Evolutionary conservation across 2,888 invertebrate species (phyloP).

Genomic region (Drosophila falleni): DNA sequence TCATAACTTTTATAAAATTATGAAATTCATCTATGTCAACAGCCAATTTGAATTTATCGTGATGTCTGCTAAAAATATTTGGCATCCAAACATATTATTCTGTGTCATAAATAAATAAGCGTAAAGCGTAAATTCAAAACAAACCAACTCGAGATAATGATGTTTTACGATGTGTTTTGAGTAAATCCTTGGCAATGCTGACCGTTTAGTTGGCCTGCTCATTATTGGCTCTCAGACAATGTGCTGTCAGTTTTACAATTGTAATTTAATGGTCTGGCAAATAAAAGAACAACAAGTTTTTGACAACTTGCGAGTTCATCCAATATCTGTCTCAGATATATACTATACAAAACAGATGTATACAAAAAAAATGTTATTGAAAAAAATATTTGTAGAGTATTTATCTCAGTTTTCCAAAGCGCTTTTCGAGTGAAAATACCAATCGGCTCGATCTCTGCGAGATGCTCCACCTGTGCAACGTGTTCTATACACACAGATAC

Average conservation of each 20-base stretch:
- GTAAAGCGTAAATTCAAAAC: conserved; percentile 46
- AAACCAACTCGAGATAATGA: conserved; percentile 21
- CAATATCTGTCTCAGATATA: conserved; percentile 13
- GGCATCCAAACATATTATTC: conserved; percentile 55
- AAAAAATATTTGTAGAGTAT: conserved; percentile 21
- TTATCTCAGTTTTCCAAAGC: conserved; percentile 69
- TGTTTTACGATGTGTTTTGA: conserved; percentile 28
- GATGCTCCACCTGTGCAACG: conserved; percentile 65
- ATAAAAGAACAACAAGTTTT: conserved; percentile 28
- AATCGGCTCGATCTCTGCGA: conserved; percentile 38
- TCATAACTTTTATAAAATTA: conserved; percentile 31
- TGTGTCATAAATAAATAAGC: conserved; percentile 46
- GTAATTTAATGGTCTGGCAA: conserved; percentile 69
- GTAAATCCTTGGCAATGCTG: conserved; percentile 77
- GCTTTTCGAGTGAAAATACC: conserved; percentile 54
- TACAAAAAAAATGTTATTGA: not conserved
- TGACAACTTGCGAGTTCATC: conserved; percentile 42
- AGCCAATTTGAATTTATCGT: conserved; percentile 57
- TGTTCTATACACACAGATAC: conserved; percentile 30
- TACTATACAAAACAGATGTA: not conserved
- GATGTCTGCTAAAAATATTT: conserved; percentile 59
- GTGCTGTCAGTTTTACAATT: conserved; percentile 72
- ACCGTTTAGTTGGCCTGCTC: conserved; percentile 32
- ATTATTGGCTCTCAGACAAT: conserved; percentile 63
- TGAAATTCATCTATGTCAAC: conserved; percentile 20